phyloP scores from a whole-genome alignment of 2,888 invertebrate genomes.

The Trichogramma evanescens region DNA sequence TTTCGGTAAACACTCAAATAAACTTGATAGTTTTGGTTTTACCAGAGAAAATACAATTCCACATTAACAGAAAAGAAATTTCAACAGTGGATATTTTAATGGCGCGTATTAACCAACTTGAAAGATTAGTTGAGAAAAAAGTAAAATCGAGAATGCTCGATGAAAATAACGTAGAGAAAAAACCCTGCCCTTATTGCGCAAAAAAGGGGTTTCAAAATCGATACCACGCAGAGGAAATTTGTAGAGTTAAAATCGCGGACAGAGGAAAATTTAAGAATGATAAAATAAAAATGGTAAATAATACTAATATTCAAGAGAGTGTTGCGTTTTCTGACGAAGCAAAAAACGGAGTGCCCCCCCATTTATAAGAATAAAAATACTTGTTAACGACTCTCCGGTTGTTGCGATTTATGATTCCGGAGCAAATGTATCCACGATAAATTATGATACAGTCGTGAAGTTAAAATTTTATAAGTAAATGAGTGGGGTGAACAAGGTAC shows the following conservation, averaged over 20 bases:
- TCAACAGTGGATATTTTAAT: neutral
- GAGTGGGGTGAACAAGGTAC: conserved; percentile 11
- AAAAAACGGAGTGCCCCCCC: conserved; percentile 17
- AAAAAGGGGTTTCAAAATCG: conserved; percentile 18
- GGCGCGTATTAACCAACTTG: neutral
- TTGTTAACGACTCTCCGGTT: conserved; percentile 13
- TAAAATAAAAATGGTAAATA: conserved; percentile 17
- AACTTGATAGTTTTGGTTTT: neutral
- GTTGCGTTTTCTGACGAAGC: conserved; percentile 17
- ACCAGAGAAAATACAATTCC: no score
- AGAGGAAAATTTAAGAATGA: conserved; percentile 10
- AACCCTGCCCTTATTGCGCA: conserved; percentile 14
- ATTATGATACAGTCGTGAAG: conserved; percentile 9
- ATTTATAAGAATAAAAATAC: conserved; percentile 17
- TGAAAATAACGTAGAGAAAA: conserved; percentile 5
- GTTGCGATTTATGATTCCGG: conserved; percentile 17
- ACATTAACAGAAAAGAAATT: no score
- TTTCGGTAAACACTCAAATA: neutral
- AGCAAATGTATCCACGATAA: conserved; percentile 11
- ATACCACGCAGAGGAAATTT: conserved; percentile 12
- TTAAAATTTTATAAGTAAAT: conserved; percentile 13
- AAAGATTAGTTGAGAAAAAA: neutral
- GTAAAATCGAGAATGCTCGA: neutral
- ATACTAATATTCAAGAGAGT: conserved; percentile 12
- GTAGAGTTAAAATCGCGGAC: conserved; percentile 13